Conservation (phyloP, 2,888 invertebrate genomes). For the Nomada fabriciana region DNA sequence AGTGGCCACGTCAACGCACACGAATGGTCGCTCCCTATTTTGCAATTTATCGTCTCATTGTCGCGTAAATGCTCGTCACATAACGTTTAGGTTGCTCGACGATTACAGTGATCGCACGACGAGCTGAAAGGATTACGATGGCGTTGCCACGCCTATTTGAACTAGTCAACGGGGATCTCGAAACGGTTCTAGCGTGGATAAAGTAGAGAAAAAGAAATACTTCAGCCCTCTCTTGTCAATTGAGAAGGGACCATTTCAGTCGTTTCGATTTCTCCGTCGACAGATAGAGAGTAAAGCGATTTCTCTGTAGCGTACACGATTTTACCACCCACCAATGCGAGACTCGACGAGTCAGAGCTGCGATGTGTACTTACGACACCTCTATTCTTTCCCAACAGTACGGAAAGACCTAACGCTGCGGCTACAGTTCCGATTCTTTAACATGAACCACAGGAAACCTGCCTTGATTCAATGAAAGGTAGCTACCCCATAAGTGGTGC, state of each 20-base stretch:
- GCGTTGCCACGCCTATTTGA: constrained; percentile 24
- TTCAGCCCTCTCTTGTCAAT: background rate
- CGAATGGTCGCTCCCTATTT: constrained; percentile 12
- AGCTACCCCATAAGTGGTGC: constrained; percentile 71
- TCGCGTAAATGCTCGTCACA: constrained; percentile 39
- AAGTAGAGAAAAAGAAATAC: background rate
- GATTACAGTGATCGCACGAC: constrained; percentile 20
- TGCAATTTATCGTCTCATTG: constrained; percentile 15
- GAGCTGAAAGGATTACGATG: constrained; percentile 21
- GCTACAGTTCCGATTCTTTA: constrained; percentile 98
- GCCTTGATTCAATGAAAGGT: constrained; percentile 92
- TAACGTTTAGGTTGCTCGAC: constrained; percentile 13
- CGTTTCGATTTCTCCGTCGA: constrained; percentile 35
- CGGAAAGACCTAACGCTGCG: constrained; percentile 98
- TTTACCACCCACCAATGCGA: constrained; percentile 50
- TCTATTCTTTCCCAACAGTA: constrained; percentile 90
- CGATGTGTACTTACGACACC: constrained; percentile 76
- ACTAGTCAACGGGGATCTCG: constrained; percentile 14
- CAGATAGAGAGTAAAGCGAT: background rate
- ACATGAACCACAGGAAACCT: constrained; percentile 94
- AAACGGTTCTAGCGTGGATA: constrained; percentile 9
- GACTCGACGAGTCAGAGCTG: constrained; percentile 63
- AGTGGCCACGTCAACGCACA: background rate
- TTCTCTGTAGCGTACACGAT: constrained; percentile 23
- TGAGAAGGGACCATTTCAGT: background rate